Evolutionary conservation across 2,888 invertebrate species (phyloP).

Genomic region (Ctena decussata): DNA sequence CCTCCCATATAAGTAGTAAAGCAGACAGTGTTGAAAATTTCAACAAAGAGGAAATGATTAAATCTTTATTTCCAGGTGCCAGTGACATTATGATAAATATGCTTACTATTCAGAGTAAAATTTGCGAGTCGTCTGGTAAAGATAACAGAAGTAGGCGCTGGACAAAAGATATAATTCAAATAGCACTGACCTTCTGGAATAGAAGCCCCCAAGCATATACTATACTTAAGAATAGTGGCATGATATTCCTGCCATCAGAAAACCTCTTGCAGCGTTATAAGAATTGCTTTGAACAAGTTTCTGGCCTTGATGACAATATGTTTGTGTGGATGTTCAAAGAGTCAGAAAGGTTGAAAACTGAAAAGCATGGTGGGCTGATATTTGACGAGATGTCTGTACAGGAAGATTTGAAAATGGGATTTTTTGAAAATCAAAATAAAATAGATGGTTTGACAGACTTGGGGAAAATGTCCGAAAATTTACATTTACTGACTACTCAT

Average conservation of each 20-base stretch:
- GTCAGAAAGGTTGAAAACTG: not conserved
- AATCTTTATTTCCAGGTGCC: not conserved
- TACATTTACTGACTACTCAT: conserved; percentile 17
- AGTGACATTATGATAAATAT: not conserved
- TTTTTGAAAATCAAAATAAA: conserved; percentile 8
- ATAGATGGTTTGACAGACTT: conserved; percentile 36
- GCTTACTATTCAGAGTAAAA: not conserved
- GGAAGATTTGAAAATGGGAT: conserved; percentile 40
- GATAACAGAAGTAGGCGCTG: not conserved
- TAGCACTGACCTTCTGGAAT: not conserved
- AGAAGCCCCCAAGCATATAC: not conserved
- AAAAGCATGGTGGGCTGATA: conserved; percentile 22
- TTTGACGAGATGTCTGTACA: conserved; percentile 46
- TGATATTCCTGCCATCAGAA: conserved; percentile 16
- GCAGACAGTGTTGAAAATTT: not conserved
- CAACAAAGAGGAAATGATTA: not conserved
- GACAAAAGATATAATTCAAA: not conserved
- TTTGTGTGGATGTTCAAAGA: not conserved
- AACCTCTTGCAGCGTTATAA: conserved; percentile 8
- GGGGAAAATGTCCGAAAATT: conserved; percentile 24
- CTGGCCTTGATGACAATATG: not conserved
- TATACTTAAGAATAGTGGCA: not conserved
- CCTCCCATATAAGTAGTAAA: not conserved
- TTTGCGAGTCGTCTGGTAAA: not conserved
- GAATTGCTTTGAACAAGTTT: not conserved